Evolutionary conservation across 2,113 vertebrate species (phyloP), one percentile per base, ranked within the genome.

Genomic region (Myotis davidii): DNA sequence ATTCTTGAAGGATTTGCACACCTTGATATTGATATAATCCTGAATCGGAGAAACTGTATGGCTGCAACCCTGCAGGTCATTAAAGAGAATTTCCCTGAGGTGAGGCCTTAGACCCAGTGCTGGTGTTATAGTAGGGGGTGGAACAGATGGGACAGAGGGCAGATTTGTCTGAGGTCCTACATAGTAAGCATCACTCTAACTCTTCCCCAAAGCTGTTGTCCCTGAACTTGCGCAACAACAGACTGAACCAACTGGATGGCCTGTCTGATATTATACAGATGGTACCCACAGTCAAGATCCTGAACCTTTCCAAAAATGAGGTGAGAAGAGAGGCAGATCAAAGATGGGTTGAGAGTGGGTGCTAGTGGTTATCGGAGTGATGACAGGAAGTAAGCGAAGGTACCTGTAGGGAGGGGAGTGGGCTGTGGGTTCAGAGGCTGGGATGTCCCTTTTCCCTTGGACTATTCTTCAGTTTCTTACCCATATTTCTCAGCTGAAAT

Each of bases 261-360:
- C 77, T 99, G 1, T 56, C 98, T 3, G 98, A 99, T 8, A 94
- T 99, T 89, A 79, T 97, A 6, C 90, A 97, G 61, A 99, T 99
- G 92, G 98, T 95, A 1, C 99, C 99, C 14, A 96, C 98, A 56
- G 84, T 99, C 92, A 99, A 98, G 97, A 98, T 97, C 2, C 98
- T 99, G 39, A 99, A 99, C 77, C 98, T 99, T 70, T 99, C 99
- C 42, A 94, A 97, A 90, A 99, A 99, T 18, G 98, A 99, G 98
- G 90, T 94, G 56, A 65, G 94, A 76, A 48, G n/a, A 39, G 48
- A n/a, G 39, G 1, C 18, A 67, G 39, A 65, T 25, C 23, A 54
- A 56, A 39, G 59, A 23, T n/a, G 45, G n/a, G 13, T 21, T 59
- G 67, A 56, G 2, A 9, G 6, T 65, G 21, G 37, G 16, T 9